Conservation (phyloP, 2,888 invertebrate genomes). For the Tachina grossa region DNA sequence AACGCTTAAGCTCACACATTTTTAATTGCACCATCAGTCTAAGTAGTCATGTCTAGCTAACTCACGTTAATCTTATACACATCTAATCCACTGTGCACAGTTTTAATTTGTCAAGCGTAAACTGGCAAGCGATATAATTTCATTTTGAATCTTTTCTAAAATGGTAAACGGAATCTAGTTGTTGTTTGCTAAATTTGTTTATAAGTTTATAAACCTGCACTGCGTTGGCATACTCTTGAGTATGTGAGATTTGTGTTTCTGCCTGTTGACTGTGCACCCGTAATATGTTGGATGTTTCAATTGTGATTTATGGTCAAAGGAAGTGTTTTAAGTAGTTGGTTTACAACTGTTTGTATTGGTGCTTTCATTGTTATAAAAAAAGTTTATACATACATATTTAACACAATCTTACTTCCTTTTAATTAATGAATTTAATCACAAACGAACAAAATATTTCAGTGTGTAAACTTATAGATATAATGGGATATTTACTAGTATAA, state of each 20-base stretch:
- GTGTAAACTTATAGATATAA: neutral
- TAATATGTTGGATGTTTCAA: slow-evolving; percentile 27
- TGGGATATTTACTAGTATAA: neutral
- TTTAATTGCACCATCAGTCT: too few species aligned
- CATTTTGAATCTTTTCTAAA: slow-evolving; percentile 21
- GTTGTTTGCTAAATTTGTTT: slow-evolving; percentile 54
- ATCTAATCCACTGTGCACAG: slow-evolving; percentile 3
- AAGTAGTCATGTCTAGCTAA: too few species aligned
- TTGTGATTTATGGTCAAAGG: slow-evolving; percentile 63
- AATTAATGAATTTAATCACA: slow-evolving; percentile 32
- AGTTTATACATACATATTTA: slow-evolving; percentile 14
- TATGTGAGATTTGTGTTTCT: neutral
- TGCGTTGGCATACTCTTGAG: neutral
- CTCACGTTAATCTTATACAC: neutral
- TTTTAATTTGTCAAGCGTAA: slow-evolving; percentile 17
- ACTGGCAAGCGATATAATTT: slow-evolving; percentile 34
- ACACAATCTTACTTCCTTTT: slow-evolving; percentile 59
- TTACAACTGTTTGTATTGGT: slow-evolving; percentile 19
- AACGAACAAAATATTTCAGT: neutral
- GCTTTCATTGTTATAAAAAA: neutral
- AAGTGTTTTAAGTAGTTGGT: slow-evolving; percentile 42
- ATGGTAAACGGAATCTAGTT: slow-evolving; percentile 25
- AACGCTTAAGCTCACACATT: too few species aligned
- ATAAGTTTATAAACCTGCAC: slow-evolving; percentile 44
- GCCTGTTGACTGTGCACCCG: neutral